These are phyloP conservation scores for Aphidius colemani DNA, from an alignment of 2,888 invertebrate genomes.

Conservation along the genomic window DNA sequence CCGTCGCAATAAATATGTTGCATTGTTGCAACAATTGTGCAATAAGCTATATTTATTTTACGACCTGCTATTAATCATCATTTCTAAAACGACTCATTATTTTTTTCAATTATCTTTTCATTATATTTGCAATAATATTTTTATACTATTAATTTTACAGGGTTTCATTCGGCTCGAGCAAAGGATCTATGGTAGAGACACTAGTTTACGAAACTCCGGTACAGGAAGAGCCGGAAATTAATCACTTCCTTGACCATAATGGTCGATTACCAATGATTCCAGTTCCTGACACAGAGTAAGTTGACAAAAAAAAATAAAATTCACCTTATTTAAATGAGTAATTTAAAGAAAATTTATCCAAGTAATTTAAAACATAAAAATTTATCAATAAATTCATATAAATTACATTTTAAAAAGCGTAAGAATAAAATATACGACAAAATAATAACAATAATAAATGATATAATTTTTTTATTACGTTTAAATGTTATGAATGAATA, in stretches of 20 bases:
- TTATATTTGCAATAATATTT: no score
- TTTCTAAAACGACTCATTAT: no score
- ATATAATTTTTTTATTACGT: no score
- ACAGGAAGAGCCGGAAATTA: conserved; percentile 78
- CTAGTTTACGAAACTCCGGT: conserved; percentile 82
- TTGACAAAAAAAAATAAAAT: conserved; percentile 22
- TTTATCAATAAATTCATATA: neutral
- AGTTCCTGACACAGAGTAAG: conserved; percentile 59
- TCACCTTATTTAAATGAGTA: neutral
- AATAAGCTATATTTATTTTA: no score
- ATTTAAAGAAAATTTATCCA: no score
- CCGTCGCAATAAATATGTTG: neutral
- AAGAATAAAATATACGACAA: no score
- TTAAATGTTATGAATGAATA: no score
- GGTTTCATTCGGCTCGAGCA: conserved; percentile 92
- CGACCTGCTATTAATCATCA: neutral
- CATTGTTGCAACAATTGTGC: neutral
- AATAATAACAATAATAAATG: no score
- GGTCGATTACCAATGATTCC: conserved; percentile 54
- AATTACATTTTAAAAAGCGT: no score
- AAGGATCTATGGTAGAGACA: conserved; percentile 94
- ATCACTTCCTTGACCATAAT: conserved; percentile 62
- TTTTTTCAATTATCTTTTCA: no score
- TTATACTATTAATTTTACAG: conserved; percentile 66
- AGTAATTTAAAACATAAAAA: neutral